These are phyloP conservation scores for Nomada fucata DNA, from an alignment of 2,888 invertebrate species.

Conservation along the genomic window DNA sequence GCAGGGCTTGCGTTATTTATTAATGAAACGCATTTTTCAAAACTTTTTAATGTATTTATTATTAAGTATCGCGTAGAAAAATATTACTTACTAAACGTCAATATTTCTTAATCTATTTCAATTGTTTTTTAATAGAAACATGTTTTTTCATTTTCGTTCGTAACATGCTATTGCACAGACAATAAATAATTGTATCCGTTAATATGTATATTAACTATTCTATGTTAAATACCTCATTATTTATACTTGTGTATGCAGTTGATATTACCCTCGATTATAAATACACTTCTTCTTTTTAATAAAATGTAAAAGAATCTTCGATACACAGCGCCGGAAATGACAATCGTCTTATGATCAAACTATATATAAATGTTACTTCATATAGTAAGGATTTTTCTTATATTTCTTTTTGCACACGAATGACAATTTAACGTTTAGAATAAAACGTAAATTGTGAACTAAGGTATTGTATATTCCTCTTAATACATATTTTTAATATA, in stretches of 20 bases:
- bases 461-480: background rate
- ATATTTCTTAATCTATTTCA: background rate
- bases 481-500: no score
- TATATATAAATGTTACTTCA: slow-evolving; percentile 17
- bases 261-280: background rate
- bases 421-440: background rate
- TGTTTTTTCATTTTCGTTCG: background rate
- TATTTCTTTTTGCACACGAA: background rate
- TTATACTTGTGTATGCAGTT: background rate
- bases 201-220: background rate
- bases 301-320: slow-evolving; percentile 4
- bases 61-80: slow-evolving; percentile 21
- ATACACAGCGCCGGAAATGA: slow-evolving; percentile 54
- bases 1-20: slow-evolving; percentile 25
- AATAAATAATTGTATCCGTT: background rate
- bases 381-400: background rate
- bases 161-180: background rate
- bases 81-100: background rate
- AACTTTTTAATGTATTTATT: background rate
- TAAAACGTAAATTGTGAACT: background rate
- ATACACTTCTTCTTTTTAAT: background rate
- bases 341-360: slow-evolving; percentile 20
- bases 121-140: background rate
- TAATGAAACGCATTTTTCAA: slow-evolving; percentile 26
- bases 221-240: background rate